Evolutionary conservation across 1,140 invertebrate species (phyloP).

Genomic region (Euglossa dilemma): DNA sequence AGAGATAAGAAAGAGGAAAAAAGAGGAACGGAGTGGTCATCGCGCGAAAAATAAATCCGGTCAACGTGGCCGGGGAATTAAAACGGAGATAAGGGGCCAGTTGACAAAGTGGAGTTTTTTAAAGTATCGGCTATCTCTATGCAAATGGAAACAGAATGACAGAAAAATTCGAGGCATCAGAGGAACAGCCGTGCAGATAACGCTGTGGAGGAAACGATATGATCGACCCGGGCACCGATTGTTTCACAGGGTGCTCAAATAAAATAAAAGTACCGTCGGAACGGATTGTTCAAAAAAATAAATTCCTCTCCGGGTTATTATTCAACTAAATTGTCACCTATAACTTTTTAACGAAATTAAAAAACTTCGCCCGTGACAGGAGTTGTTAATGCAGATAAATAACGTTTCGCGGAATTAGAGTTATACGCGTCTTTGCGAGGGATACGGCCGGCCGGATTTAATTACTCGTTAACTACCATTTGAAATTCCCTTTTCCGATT

Average conservation of each 20-base stretch:
- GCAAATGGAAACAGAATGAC: conserved; percentile 2
- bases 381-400: neutral
- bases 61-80: conserved; percentile 5
- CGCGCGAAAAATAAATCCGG: conserved; percentile 7
- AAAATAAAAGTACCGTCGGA: neutral
- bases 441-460: too few relatives aligned
- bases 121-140: neutral
- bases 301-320: neutral
- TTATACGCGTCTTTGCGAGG: too few relatives aligned
- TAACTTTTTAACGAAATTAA: too few relatives aligned
- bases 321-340: neutral
- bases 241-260: neutral
- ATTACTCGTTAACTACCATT: too few relatives aligned
- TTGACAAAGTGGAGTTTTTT: neutral
- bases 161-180: neutral
- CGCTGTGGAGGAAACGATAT: neutral
- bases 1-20: neutral
- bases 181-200: neutral
- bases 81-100: neutral
- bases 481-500: too few relatives aligned
- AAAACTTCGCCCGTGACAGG: neutral
- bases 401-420: neutral
- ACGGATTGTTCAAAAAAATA: neutral
- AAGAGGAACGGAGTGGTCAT: neutral
- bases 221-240: neutral